Conservation (phyloP, 2,888 invertebrate species). For the Rhingia rostrata region DNA sequence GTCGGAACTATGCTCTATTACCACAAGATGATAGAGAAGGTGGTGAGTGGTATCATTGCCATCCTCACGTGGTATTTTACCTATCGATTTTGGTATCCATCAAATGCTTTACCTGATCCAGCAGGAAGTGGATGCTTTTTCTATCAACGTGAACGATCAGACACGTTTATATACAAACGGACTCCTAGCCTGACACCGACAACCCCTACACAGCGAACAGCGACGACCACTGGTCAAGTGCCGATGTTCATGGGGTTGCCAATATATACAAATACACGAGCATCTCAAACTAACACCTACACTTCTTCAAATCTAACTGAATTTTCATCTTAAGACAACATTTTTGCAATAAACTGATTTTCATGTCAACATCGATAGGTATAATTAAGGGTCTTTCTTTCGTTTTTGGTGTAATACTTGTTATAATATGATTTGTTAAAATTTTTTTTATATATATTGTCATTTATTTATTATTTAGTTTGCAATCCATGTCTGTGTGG, state of each 20-base stretch:
- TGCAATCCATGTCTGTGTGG: slow-evolving; percentile 17
- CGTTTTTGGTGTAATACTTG: slow-evolving; percentile 28
- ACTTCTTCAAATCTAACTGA: slow-evolving; percentile 37
- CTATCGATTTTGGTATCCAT: slow-evolving; percentile 91
- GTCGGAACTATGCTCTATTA: slow-evolving; percentile 96
- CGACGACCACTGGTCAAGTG: slow-evolving; percentile 79
- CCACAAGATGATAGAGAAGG: slow-evolving; percentile 97
- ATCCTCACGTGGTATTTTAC: slow-evolving; percentile 95
- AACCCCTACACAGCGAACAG: slow-evolving; percentile 79
- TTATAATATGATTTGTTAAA: slow-evolving; percentile 17
- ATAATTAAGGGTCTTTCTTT: slow-evolving; percentile 9
- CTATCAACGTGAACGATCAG: slow-evolving; percentile 86
- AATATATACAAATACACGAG: slow-evolving; percentile 83
- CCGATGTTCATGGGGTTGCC: slow-evolving; percentile 93
- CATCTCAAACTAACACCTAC: slow-evolving; percentile 42
- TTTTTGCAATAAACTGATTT: slow-evolving; percentile 26
- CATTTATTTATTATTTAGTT: slow-evolving; percentile 36
- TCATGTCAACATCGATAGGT: slow-evolving; percentile 1
- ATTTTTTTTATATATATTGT: slow-evolving; percentile 17
- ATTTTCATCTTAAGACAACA: slow-evolving; percentile 34
- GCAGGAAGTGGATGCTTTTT: slow-evolving; percentile 92
- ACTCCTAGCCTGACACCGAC: slow-evolving; percentile 77
- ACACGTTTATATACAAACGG: slow-evolving; percentile 79
- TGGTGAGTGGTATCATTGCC: slow-evolving; percentile 93
- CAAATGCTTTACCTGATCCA: slow-evolving; percentile 86